Conservation (phyloP, 2,888 invertebrate species). For the Drosophila demipolita region DNA sequence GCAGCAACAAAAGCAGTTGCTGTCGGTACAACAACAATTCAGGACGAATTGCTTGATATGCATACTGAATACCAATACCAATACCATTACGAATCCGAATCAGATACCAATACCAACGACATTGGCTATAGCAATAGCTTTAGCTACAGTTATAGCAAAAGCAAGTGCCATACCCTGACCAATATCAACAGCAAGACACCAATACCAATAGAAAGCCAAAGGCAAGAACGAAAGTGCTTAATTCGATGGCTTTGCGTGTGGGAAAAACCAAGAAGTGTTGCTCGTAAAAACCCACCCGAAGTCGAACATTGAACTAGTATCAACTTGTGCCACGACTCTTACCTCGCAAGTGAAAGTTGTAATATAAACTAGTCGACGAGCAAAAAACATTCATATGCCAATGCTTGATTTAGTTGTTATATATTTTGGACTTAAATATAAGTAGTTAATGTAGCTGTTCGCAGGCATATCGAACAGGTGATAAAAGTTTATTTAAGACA, state of each 20-base stretch:
- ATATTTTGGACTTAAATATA: neutral
- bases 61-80: constrained; percentile 25
- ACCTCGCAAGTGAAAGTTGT: constrained; percentile 27
- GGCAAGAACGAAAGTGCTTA: constrained; percentile 62
- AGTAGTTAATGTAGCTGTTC: neutral
- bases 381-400: neutral
- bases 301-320: constrained; percentile 24
- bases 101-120: constrained; percentile 8
- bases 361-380: neutral
- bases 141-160: constrained; percentile 1
- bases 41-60: constrained; percentile 38
- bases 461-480: neutral
- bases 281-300: constrained; percentile 17
- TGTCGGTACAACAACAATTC: constrained; percentile 22
- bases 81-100: constrained; percentile 7
- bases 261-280: constrained; percentile 63
- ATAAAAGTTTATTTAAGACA: neutral
- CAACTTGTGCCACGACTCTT: constrained; percentile 14
- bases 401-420: neutral
- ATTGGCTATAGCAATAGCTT: constrained; percentile 9
- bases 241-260: constrained; percentile 31
- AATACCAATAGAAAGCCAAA: constrained; percentile 33
- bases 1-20: constrained; percentile 16
- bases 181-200: constrained; percentile 24
- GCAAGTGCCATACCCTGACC: constrained; percentile 11